Percentiles rank a stretch among this genome's conserved stretches.
These are phyloP conservation scores for Vespertilio murinus DNA, from an alignment of 2,797 vertebrate species.

Conservation along the genomic window DNA sequence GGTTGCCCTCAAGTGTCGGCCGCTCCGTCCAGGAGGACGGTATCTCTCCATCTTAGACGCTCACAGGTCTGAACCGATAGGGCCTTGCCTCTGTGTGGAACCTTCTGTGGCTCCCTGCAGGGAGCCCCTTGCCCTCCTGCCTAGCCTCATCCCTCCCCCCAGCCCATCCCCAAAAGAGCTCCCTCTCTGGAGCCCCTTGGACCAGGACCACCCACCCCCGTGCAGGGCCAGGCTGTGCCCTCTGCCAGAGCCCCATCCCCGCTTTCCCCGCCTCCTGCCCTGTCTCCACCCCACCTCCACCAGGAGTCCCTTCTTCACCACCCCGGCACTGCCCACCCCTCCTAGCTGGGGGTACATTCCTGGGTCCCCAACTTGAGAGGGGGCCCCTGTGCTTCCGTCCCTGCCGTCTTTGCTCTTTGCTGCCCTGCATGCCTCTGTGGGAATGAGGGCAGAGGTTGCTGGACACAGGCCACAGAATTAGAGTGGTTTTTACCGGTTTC, in stretches of 20 bases:
- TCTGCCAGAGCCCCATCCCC: neutral
- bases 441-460: no score
- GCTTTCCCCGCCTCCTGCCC: neutral
- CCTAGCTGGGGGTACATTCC: neutral
- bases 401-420: neutral
- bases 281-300: neutral
- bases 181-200: neutral
- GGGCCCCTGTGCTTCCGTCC: fast-evolving
- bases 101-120: neutral
- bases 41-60: neutral
- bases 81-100: neutral
- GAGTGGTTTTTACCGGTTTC: neutral
- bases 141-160: fast-evolving
- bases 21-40: fast-evolving
- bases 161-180: fast-evolving
- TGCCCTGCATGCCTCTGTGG: fast-evolving
- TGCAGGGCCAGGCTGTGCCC: neutral
- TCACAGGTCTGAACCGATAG: fast-evolving
- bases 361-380: neutral
- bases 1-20: fast-evolving
- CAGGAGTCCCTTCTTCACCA: neutral
- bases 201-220: neutral
- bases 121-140: neutral
- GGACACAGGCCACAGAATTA: neutral
- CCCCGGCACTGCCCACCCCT: no score